Evolutionary conservation across 2,888 invertebrate species (phyloP).

Genomic region (Petrolisthes manimaculis): DNA sequence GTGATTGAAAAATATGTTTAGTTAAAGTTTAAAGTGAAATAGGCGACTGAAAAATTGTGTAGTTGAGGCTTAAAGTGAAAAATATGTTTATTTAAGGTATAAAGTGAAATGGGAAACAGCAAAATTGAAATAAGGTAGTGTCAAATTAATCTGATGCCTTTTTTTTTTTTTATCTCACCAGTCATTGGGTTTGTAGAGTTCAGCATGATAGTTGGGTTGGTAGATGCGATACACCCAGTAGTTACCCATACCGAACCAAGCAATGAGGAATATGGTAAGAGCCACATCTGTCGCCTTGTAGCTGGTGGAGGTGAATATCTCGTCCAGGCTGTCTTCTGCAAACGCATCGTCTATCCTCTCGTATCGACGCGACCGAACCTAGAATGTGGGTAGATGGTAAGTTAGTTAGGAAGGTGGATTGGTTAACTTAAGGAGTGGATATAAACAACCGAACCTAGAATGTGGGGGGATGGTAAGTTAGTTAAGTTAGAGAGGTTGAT

Average conservation of each 20-base stretch:
- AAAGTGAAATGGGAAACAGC: no score
- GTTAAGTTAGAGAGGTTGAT: neutral
- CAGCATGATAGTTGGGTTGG: slow-evolving; percentile 82
- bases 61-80: no score
- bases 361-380: slow-evolving; percentile 76
- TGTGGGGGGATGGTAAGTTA: neutral
- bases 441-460: neutral
- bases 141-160: no score
- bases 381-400: slow-evolving; percentile 67
- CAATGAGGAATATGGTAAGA: slow-evolving; percentile 79
- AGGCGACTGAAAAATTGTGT: no score
- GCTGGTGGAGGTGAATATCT: slow-evolving; percentile 72
- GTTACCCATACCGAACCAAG: slow-evolving; percentile 84
- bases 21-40: no score
- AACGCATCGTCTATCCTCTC: slow-evolving; percentile 69
- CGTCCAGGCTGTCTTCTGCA: slow-evolving; percentile 67
- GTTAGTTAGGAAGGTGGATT: neutral
- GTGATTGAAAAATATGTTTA: no score
- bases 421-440: neutral
- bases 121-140: no score
- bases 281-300: slow-evolving; percentile 77
- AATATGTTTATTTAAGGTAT: no score
- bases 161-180: no score
- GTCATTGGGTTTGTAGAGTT: slow-evolving; percentile 81
- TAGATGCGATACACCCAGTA: slow-evolving; percentile 83